These are phyloP conservation scores for Apotomis capreana DNA, from an alignment of 2,888 invertebrate genomes.

Conservation along the genomic window DNA sequence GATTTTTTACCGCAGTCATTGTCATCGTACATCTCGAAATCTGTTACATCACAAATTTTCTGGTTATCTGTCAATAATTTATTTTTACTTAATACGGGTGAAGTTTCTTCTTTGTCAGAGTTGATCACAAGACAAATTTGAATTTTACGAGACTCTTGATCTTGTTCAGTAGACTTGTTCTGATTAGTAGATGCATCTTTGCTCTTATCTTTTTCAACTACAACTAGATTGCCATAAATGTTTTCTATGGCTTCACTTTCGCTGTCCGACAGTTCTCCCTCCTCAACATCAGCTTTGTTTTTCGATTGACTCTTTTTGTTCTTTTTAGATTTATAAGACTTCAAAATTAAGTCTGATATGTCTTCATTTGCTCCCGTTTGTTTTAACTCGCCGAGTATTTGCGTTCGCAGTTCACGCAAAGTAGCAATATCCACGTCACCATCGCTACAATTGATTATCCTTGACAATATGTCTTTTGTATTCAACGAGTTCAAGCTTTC, in stretches of 20 bases:
- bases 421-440: conserved; percentile 78
- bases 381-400: conserved; percentile 77
- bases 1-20: conserved; percentile 24
- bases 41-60: conserved; percentile 53
- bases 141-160: conserved; percentile 63
- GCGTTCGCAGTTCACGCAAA: conserved; percentile 73
- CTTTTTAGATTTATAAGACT: conserved; percentile 66
- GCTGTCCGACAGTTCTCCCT: conserved; percentile 78
- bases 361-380: conserved; percentile 73
- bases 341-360: conserved; percentile 74
- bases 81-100: conserved; percentile 32
- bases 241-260: conserved; percentile 77
- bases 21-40: conserved; percentile 63
- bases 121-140: conserved; percentile 69
- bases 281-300: conserved; percentile 67
- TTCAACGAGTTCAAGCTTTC: conserved; percentile 71
- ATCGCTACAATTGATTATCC: conserved; percentile 74
- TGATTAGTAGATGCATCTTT: conserved; percentile 40
- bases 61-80: conserved; percentile 28
- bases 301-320: conserved; percentile 49
- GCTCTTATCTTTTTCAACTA: conserved; percentile 56
- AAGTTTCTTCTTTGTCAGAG: conserved; percentile 48
- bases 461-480: conserved; percentile 72
- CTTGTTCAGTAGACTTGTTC: conserved; percentile 49
- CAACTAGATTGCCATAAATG: conserved; percentile 70